Conservation (phyloP, 2,797 vertebrate species). For the Oceanodroma leucorhoa region DNA sequence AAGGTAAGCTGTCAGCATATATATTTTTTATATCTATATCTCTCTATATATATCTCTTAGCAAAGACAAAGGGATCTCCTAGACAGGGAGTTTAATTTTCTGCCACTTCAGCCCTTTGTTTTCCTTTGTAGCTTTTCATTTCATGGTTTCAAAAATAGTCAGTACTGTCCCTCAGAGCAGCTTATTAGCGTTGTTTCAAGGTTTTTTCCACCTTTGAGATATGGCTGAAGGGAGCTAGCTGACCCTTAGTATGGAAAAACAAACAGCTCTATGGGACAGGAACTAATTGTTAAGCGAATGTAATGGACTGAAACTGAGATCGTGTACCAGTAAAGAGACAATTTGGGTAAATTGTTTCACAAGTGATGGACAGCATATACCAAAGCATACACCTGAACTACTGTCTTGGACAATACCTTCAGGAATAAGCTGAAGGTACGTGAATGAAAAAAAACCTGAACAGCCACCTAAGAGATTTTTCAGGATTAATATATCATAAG, state of each 20-base stretch:
- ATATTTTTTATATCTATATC: neutral
- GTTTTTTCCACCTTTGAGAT: neutral
- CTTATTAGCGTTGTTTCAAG: accelerated
- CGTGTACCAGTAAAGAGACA: neutral
- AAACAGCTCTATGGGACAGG: neutral
- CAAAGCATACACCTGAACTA: neutral
- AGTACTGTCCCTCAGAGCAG: neutral
- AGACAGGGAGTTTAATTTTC: neutral
- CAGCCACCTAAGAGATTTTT: neutral
- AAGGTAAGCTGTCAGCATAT: neutral
- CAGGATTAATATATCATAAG: neutral
- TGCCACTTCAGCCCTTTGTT: neutral
- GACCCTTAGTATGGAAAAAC: neutral
- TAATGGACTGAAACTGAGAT: neutral
- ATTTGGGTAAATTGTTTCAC: neutral
- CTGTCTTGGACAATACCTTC: neutral
- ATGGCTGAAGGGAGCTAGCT: neutral
- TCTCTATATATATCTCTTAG: neutral
- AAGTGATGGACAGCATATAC: neutral
- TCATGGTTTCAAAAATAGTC: neutral
- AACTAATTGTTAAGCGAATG: neutral
- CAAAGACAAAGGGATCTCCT: neutral
- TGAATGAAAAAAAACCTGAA: neutral
- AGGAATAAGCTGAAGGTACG: neutral
- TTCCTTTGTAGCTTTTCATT: neutral